These are phyloP conservation scores for Selenia dentaria DNA, from an alignment of 2,888 invertebrate species.

Conservation along the genomic window DNA sequence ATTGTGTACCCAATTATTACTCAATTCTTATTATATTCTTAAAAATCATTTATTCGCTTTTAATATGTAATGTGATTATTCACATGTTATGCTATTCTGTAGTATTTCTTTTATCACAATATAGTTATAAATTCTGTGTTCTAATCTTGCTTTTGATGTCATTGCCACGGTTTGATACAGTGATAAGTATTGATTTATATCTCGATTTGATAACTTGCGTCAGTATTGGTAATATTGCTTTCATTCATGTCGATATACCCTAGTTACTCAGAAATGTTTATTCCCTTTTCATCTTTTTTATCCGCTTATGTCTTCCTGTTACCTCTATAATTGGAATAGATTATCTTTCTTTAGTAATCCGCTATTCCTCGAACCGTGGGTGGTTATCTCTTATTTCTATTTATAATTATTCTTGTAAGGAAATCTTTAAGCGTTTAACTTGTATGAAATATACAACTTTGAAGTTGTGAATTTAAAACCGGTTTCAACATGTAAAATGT, in stretches of 20 bases:
- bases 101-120: too few relatives aligned
- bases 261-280: not conserved
- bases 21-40: too few relatives aligned
- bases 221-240: not conserved
- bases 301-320: not conserved
- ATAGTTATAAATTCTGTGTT: not conserved
- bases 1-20: too few relatives aligned
- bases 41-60: too few relatives aligned
- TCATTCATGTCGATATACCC: not conserved
- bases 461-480: too few relatives aligned
- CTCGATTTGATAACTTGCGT: not conserved
- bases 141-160: not conserved
- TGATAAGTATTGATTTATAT: not conserved
- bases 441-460: too few relatives aligned
- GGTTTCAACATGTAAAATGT: constrained; percentile 4
- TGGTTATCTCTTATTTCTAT: constrained; percentile 3
- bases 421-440: too few relatives aligned
- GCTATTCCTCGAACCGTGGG: constrained; percentile 7
- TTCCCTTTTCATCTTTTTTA: not conserved
- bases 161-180: not conserved
- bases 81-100: too few relatives aligned
- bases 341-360: not conserved
- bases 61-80: too few relatives aligned
- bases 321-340: not conserved
- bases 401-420: not conserved